phyloP scores from a whole-genome alignment of 2,797 vertebrate genomes.

The Orientallactaga sibirica region DNA sequence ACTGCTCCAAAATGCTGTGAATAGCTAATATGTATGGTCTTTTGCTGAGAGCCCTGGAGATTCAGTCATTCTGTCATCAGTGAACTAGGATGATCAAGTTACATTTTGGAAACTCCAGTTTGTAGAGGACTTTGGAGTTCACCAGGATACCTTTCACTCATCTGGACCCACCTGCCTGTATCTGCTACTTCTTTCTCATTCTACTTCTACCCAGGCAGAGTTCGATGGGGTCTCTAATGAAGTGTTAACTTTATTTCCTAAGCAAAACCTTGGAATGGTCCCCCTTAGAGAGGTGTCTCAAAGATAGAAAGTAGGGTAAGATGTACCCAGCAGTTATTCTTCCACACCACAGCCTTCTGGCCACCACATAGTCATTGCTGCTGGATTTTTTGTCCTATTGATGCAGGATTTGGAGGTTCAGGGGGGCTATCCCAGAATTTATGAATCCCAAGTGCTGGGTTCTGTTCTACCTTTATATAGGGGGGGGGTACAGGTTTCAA shows the following conservation, averaged over 20 bases:
- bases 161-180: neutral
- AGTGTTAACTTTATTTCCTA: conserved; percentile 34
- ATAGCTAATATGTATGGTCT: neutral
- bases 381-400: neutral
- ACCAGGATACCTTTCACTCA: neutral
- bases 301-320: neutral
- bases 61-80: neutral
- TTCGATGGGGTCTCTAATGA: neutral
- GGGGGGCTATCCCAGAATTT: too few species aligned
- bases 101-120: neutral
- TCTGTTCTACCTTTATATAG: too few species aligned
- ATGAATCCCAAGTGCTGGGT: too few species aligned
- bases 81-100: neutral
- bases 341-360: neutral
- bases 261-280: neutral
- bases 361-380: neutral
- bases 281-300: neutral
- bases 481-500: too few species aligned
- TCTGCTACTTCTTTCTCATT: neutral
- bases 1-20: neutral
- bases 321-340: neutral
- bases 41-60: neutral
- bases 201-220: neutral
- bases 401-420: too few species aligned
- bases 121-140: conserved; percentile 22